phyloP scores from a whole-genome alignment of 2,888 invertebrate species.

The Incurvaria masculella region DNA sequence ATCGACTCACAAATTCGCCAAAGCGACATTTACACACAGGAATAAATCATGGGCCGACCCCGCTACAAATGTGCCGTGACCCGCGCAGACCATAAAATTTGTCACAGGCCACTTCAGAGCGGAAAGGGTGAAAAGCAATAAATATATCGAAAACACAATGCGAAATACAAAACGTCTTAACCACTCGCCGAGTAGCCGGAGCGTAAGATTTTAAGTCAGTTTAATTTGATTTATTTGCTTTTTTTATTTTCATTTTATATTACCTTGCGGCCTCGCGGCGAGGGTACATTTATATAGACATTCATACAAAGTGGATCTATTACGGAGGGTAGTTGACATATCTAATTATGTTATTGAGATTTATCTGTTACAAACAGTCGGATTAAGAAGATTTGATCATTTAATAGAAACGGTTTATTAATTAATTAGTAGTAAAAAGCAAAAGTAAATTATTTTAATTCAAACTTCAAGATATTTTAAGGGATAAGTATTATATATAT shows the following conservation, averaged over 20 bases:
- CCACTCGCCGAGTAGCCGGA: conserved; percentile 42
- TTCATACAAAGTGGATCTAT: background rate
- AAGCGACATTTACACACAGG: conserved; percentile 40
- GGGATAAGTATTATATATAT: no score
- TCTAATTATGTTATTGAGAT: background rate
- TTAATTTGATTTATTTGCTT: conserved; percentile 55
- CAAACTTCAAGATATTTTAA: no score
- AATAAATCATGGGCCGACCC: conserved; percentile 44
- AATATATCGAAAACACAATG: conserved; percentile 48
- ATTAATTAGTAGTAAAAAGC: no score
- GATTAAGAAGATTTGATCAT: background rate
- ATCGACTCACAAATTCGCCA: conserved; percentile 48
- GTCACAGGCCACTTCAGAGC: conserved; percentile 51
- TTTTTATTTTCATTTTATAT: background rate
- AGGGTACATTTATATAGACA: conserved; percentile 10
- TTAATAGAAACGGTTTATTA: no score
- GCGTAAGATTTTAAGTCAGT: conserved; percentile 41
- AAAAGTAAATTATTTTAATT: no score
- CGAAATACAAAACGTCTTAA: conserved; percentile 58
- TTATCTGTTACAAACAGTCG: background rate
- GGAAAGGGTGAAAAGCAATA: conserved; percentile 48
- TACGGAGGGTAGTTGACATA: background rate
- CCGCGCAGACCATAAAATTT: conserved; percentile 54
- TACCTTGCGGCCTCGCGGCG: background rate
- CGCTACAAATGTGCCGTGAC: conserved; percentile 28